Evolutionary conservation across 23 tunicate genomes (phyloP).

Genomic region (Ascidia mentula): DNA sequence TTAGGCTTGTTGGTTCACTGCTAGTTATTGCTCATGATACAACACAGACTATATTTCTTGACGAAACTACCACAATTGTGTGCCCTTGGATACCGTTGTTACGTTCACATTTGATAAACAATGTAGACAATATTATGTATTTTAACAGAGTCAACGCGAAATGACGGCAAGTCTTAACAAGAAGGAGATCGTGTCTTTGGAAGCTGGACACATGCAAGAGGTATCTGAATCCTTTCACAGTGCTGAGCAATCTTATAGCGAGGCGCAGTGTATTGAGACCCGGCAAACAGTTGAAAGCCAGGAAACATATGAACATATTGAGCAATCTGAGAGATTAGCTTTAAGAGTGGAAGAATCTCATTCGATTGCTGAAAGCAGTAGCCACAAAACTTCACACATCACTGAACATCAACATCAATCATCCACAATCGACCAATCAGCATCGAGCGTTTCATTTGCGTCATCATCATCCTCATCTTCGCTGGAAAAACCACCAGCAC

Average conservation of each 20-base stretch:
- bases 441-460: neutral
- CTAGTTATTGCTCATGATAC: too few relatives aligned
- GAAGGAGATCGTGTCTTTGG: neutral
- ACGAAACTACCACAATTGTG: too few relatives aligned
- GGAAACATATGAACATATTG: neutral
- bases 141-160: neutral
- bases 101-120: neutral
- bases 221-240: neutral
- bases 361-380: neutral
- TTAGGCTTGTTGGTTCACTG: too few relatives aligned
- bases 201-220: constrained; percentile 4
- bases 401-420: neutral
- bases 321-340: neutral
- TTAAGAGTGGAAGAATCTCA: neutral
- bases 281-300: neutral
- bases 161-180: neutral
- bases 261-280: neutral
- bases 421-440: neutral
- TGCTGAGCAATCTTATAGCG: neutral
- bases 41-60: too few relatives aligned
- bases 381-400: neutral
- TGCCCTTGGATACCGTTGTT: too few relatives aligned
- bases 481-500: constrained; percentile 40
- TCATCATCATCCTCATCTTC: constrained; percentile 34
- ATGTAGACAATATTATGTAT: neutral